Conservation (phyloP, 1,140 invertebrate species). For the Antheraea mylitta region DNA sequence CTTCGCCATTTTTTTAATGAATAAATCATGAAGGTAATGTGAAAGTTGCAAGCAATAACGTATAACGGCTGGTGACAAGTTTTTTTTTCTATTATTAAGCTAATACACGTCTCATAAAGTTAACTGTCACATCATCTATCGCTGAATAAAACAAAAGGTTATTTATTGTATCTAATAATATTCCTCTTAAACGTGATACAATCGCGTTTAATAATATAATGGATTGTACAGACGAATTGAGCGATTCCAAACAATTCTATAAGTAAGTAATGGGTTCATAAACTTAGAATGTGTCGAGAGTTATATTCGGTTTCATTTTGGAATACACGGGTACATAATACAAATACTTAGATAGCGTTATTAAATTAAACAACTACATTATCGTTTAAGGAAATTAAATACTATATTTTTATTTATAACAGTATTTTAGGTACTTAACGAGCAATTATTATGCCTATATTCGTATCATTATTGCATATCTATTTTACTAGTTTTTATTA, state of each 20-base stretch:
- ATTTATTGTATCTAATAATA: not conserved
- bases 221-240: not conserved
- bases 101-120: not conserved
- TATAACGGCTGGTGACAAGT: too few species aligned
- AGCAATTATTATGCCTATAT: too few species aligned
- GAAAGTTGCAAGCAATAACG: too few species aligned
- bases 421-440: too few species aligned
- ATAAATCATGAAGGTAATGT: too few species aligned
- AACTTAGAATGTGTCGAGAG: not conserved
- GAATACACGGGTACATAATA: not conserved
- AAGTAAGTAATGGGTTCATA: not conserved
- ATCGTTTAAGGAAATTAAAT: not conserved
- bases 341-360: not conserved
- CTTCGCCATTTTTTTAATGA: too few species aligned
- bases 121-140: not conserved
- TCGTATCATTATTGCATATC: too few species aligned
- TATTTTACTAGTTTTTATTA: too few species aligned
- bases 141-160: too few species aligned
- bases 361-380: not conserved
- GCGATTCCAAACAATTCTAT: not conserved
- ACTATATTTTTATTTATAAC: too few species aligned
- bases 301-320: not conserved
- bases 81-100: not conserved
- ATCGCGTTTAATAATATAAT: not conserved
- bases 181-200: not conserved